Evolutionary conservation across 2,888 invertebrate genomes (phyloP).

Genomic region (Chirona hameri): DNA sequence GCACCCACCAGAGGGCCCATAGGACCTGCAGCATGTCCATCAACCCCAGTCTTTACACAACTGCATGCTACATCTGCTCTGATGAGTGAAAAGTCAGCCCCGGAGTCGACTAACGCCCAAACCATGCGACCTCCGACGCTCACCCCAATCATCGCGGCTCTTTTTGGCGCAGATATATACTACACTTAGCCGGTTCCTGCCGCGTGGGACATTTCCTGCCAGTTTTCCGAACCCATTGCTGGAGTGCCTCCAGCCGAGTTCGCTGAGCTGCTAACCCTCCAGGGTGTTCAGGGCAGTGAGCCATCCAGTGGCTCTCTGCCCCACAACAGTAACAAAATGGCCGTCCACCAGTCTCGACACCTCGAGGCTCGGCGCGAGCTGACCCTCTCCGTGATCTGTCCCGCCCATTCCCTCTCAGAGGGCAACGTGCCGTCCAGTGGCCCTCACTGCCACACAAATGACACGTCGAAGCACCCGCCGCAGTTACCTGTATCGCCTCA

Average conservation of each 20-base stretch:
- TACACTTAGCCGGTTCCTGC: not conserved
- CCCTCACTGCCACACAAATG: not conserved
- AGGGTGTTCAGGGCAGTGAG: not conserved
- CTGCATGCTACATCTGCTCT: not conserved
- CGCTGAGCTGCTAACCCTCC: not conserved
- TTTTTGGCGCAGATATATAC: too few relatives aligned
- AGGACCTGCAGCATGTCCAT: not conserved
- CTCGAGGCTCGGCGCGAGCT: not conserved
- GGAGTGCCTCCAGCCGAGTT: not conserved
- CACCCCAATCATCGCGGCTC: too few relatives aligned
- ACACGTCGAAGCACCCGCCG: not conserved
- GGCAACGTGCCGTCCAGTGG: not conserved
- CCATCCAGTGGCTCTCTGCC: not conserved
- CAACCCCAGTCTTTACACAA: not conserved
- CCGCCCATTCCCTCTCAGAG: not conserved
- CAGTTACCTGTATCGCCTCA: not conserved
- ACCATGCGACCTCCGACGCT: too few relatives aligned
- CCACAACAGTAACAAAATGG: not conserved
- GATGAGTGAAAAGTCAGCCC: not conserved
- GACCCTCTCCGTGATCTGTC: not conserved
- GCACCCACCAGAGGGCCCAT: not conserved
- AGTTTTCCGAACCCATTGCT: not conserved
- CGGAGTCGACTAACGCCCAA: not conserved
- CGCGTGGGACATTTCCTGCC: not conserved
- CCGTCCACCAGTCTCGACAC: not conserved